These are phyloP conservation scores for Spilosoma lubricipeda DNA, from an alignment of 2,888 invertebrate species.

Conservation along the genomic window DNA sequence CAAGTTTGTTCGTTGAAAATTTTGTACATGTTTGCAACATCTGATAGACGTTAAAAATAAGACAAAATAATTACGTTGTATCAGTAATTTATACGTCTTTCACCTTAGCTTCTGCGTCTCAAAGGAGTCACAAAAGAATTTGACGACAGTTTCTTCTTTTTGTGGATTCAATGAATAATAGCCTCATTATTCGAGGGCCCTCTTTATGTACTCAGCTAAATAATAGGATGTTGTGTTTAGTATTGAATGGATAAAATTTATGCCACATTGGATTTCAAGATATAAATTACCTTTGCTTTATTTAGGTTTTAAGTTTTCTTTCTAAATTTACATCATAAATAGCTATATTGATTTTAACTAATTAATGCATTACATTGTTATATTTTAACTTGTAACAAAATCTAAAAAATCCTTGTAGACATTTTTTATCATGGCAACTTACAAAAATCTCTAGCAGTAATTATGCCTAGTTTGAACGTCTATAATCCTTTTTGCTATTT, in stretches of 20 bases:
- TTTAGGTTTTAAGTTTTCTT: background rate
- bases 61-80: constrained; percentile 22
- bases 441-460: too few species aligned
- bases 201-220: constrained; percentile 12
- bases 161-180: constrained; percentile 29
- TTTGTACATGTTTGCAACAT: background rate
- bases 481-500: too few species aligned
- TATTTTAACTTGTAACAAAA: too few species aligned
- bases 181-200: constrained; percentile 19
- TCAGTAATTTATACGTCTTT: constrained; percentile 27
- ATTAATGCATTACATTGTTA: too few species aligned
- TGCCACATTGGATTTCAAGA: background rate
- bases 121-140: constrained; percentile 27
- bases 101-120: constrained; percentile 18
- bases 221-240: constrained; percentile 3
- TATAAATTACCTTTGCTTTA: background rate
- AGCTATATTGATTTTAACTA: too few species aligned
- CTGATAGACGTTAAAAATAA: background rate
- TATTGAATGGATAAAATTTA: background rate
- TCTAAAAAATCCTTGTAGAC: too few species aligned
- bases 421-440: too few species aligned
- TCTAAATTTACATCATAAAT: too few species aligned
- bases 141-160: constrained; percentile 26
- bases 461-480: too few species aligned
- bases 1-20: too few species aligned